These are phyloP conservation scores for Drosophila diplacantha DNA, from an alignment of 2,888 invertebrate genomes.

Conservation along the genomic window DNA sequence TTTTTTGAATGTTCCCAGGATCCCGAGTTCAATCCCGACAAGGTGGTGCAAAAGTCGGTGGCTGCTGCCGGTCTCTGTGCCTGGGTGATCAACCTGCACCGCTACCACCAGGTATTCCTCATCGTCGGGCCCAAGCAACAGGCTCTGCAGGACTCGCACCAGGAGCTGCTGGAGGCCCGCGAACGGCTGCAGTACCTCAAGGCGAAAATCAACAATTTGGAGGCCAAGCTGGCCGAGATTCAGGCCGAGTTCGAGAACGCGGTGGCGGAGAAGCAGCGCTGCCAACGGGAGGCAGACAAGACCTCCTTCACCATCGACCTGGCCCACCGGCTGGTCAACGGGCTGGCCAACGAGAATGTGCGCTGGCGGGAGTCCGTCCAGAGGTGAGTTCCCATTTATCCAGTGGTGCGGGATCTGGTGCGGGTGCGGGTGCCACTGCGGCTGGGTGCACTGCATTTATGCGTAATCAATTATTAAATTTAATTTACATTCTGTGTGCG, in stretches of 20 bases:
- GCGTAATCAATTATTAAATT: slow-evolving; percentile 70
- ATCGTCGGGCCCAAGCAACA: slow-evolving; percentile 95
- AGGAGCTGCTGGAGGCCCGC: slow-evolving; percentile 89
- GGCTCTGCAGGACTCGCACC: slow-evolving; percentile 91
- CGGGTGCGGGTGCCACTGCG: slow-evolving; percentile 3
- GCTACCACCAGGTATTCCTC: slow-evolving; percentile 92
- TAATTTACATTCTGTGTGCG: slow-evolving; percentile 67
- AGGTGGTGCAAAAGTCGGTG: slow-evolving; percentile 90
- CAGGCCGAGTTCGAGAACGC: slow-evolving; percentile 92
- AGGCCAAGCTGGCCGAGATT: slow-evolving; percentile 86
- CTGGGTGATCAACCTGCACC: slow-evolving; percentile 95
- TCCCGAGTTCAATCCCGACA: slow-evolving; percentile 91
- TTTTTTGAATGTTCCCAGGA: slow-evolving; percentile 74
- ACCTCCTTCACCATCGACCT: slow-evolving; percentile 93
- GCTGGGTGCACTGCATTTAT: slow-evolving; percentile 49
- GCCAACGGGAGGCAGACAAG: slow-evolving; percentile 94
- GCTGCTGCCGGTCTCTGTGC: slow-evolving; percentile 96
- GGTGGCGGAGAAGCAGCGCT: slow-evolving; percentile 90
- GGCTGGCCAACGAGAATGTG: slow-evolving; percentile 92
- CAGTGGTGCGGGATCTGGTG: background rate
- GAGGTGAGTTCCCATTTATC: slow-evolving; percentile 60
- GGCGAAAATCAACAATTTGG: slow-evolving; percentile 82
- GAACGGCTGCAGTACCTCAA: slow-evolving; percentile 88
- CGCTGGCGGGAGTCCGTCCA: slow-evolving; percentile 77
- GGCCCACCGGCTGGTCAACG: slow-evolving; percentile 94